phyloP scores from a whole-genome alignment of 1,140 invertebrate genomes.

The Pararge aegeria region DNA sequence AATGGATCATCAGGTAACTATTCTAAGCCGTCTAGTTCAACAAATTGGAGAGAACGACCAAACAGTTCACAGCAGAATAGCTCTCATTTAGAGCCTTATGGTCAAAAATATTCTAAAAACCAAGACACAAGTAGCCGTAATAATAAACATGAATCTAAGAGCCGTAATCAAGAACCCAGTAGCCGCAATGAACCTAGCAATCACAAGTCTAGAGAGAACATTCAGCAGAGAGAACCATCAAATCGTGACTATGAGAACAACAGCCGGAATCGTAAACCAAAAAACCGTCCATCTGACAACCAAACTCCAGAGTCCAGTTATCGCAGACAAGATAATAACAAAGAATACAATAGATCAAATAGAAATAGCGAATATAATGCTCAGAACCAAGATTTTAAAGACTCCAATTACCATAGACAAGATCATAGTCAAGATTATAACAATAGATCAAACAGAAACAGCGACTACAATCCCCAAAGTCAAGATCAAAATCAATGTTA shows the following conservation, averaged over 20 bases:
- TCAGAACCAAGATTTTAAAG: constrained; percentile 5
- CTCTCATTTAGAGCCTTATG: constrained; percentile 26
- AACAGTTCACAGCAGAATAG: constrained; percentile 38
- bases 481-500: constrained; percentile 22
- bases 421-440: constrained; percentile 13
- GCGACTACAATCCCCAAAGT: constrained; percentile 21
- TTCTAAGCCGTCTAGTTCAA: constrained; percentile 43
- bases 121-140: constrained; percentile 28
- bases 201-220: constrained; percentile 23
- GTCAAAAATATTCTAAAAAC: constrained; percentile 32
- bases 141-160: constrained; percentile 23
- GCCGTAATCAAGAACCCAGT: constrained; percentile 22
- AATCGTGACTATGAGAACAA: constrained; percentile 18
- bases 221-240: constrained; percentile 18
- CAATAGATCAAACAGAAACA: constrained; percentile 2
- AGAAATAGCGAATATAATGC: constrained; percentile 10
- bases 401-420: neutral
- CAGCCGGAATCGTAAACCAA: constrained; percentile 16
- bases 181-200: constrained; percentile 22
- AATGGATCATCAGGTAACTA: constrained; percentile 33
- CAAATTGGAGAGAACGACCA: constrained; percentile 63
- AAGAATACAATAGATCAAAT: constrained; percentile 10
- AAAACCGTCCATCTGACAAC: constrained; percentile 13
- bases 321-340: constrained; percentile 22
- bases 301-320: constrained; percentile 21